Evolutionary conservation across 1,140 invertebrate genomes (phyloP).

Genomic region (Cotesia vestalis): DNA sequence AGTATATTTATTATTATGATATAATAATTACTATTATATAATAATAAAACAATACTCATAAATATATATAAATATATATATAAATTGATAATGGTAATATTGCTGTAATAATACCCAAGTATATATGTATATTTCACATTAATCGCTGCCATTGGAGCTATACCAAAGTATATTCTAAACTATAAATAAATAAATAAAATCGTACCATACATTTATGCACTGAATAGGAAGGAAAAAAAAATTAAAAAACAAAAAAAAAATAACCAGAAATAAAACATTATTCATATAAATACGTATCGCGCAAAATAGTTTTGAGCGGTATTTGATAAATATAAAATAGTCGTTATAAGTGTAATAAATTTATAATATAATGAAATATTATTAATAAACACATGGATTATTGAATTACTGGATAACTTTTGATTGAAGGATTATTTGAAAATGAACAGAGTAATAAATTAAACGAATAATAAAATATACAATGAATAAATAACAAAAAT

Average conservation of each 20-base stretch:
- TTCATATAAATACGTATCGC: slow-evolving; percentile 18
- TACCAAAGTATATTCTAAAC: slow-evolving; percentile 63
- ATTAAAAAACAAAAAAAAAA: slow-evolving; percentile 35
- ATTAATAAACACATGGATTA: slow-evolving; percentile 25
- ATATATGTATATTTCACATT: slow-evolving; percentile 56
- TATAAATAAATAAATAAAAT: slow-evolving; percentile 47
- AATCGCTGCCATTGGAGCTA: slow-evolving; percentile 60
- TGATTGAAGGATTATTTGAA: neutral
- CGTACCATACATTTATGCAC: slow-evolving; percentile 43
- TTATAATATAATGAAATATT: slow-evolving; percentile 28
- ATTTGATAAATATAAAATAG: slow-evolving; percentile 23
- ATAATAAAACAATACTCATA: slow-evolving; percentile 34
- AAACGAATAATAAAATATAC: slow-evolving; percentile 34
- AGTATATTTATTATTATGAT: slow-evolving; percentile 32
- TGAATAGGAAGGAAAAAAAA: slow-evolving; percentile 37
- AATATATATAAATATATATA: slow-evolving; percentile 12
- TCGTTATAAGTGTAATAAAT: slow-evolving; percentile 16
- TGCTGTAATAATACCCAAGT: slow-evolving; percentile 43
- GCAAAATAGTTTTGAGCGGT: slow-evolving; percentile 11
- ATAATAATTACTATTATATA: slow-evolving; percentile 26
- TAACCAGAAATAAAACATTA: slow-evolving; percentile 24
- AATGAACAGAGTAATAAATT: no score
- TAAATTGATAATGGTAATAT: slow-evolving; percentile 33
- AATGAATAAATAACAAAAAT: slow-evolving; percentile 8
- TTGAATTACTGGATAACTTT: neutral